Conservation (phyloP, 2,113 vertebrate species). For the Lutjanus erythropterus region DNA sequence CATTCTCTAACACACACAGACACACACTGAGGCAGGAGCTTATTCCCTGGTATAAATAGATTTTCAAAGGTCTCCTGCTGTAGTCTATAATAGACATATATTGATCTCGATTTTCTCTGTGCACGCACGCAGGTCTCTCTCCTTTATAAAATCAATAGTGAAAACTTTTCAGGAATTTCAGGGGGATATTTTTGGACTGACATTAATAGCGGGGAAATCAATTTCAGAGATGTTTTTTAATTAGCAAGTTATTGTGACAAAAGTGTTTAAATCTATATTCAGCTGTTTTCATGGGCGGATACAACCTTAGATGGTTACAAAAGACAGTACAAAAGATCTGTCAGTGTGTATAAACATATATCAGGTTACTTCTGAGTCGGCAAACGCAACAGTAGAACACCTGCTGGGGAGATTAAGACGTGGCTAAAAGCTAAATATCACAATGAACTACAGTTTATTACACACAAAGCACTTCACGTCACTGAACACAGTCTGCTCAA, state of each 20-base stretch:
- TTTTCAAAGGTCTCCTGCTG: constrained; percentile 52
- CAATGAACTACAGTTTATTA: neutral
- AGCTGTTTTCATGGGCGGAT: neutral
- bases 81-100: constrained; percentile 27
- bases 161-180: constrained; percentile 28
- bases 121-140: neutral
- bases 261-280: constrained; percentile 1
- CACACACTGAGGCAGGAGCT: constrained; percentile 33
- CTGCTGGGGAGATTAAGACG: neutral
- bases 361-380: neutral
- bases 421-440: neutral
- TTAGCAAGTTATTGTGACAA: neutral
- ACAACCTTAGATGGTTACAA: neutral
- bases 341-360: neutral
- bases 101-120: constrained; percentile 36
- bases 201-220: neutral
- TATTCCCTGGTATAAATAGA: constrained; percentile 25
- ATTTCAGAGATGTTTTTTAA: neutral
- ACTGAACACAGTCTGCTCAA: neutral
- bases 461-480: neutral
- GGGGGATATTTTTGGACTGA: neutral
- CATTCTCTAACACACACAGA: constrained; percentile 28
- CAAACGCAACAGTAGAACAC: neutral
- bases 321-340: neutral
- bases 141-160: constrained; percentile 27